Evolutionary conservation across 2,888 invertebrate species (phyloP).

Genomic region (Erpobdella octoculata): DNA sequence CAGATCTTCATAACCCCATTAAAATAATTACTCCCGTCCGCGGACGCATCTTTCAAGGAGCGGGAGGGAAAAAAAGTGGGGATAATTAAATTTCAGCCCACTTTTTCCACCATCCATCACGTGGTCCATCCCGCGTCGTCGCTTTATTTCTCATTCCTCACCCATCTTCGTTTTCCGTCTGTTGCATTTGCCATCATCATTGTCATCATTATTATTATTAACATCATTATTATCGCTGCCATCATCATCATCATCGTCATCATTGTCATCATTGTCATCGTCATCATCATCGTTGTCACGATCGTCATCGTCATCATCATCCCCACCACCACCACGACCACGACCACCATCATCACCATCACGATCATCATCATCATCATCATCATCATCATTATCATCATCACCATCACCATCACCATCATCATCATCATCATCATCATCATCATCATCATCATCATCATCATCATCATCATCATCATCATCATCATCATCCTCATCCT

Average conservation of each 20-base stretch:
- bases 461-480: no score
- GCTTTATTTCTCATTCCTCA: no score
- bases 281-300: slow-evolving; percentile 35
- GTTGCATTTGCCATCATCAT: background rate
- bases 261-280: slow-evolving; percentile 32
- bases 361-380: slow-evolving; percentile 20
- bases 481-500: no score
- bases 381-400: slow-evolving; percentile 15
- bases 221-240: background rate
- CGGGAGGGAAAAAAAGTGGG: no score
- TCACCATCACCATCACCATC: slow-evolving; percentile 18
- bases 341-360: slow-evolving; percentile 11
- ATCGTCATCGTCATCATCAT: slow-evolving; percentile 33
- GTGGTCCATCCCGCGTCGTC: no score
- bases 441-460: slow-evolving; percentile 4
- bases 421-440: background rate
- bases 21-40: no score
- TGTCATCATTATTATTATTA: background rate
- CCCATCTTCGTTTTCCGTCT: no score
- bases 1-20: no score
- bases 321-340: slow-evolving; percentile 30
- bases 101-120: no score
- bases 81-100: no score
- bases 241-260: slow-evolving; percentile 31
- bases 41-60: no score